phyloP scores from a whole-genome alignment of 2,797 vertebrate genomes.

The Brachyalestes nurse region DNA sequence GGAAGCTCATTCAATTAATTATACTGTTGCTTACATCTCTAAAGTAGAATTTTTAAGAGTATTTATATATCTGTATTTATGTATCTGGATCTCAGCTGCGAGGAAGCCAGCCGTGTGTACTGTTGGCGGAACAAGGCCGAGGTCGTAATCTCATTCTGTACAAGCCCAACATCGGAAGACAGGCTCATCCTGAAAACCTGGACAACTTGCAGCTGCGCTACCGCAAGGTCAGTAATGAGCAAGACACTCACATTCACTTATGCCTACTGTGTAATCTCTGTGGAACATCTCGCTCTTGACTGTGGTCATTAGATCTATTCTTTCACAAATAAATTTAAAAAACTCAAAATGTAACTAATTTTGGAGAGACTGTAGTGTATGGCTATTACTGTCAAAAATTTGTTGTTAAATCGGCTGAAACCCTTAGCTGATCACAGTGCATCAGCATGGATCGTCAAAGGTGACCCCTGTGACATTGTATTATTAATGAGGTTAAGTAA shows the following conservation, averaged over 20 bases:
- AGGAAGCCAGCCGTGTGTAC: constrained; percentile 87
- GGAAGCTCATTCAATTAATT: not conserved
- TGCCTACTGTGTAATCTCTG: not conserved
- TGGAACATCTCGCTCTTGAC: not conserved
- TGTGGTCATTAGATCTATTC: not conserved
- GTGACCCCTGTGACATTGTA: not conserved
- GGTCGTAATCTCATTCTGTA: constrained; percentile 89
- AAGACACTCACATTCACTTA: not conserved
- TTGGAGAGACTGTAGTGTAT: too few species aligned
- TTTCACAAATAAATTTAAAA: too few species aligned
- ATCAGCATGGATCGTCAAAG: not conserved
- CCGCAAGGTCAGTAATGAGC: constrained; percentile 75
- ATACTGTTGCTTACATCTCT: not conserved
- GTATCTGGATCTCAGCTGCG: constrained; percentile 77
- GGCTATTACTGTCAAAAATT: too few species aligned
- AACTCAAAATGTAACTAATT: too few species aligned
- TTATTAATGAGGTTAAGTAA: constrained; percentile 7
- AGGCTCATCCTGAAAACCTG: constrained; percentile 88
- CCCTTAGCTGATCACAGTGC: too few species aligned
- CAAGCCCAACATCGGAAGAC: constrained; percentile 96
- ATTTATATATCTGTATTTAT: not conserved
- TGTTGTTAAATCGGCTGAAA: too few species aligned
- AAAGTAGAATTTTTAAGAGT: not conserved
- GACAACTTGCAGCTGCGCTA: constrained; percentile 90
- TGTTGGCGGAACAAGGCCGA: constrained; percentile 90